Evolutionary conservation across 2,888 invertebrate species (phyloP), one percentile per base, ranked within the genome.

Genomic region (Drosophila nr. perissopoda): DNA sequence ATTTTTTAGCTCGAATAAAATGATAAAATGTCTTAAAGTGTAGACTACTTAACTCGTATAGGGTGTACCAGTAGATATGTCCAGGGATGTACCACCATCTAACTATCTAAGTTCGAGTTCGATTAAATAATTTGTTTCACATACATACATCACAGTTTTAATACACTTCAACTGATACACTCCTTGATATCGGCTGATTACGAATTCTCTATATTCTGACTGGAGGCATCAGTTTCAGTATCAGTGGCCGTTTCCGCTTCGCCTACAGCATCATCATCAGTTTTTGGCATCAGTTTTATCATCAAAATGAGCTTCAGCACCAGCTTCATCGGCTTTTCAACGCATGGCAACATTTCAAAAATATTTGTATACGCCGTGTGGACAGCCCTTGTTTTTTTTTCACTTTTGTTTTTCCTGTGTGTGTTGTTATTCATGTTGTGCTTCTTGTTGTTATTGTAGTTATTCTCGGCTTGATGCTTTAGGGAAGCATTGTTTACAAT

Each of bases 401-500:
- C 13, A 13, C 4, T 36, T 38, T 38, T 40, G 18, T 40, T 40
- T 40, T 40, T 10, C n/a, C 38, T 13, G 45, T 72, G 69, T 68
- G 57, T 64, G 45, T 72, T 78, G 76, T 78, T 76, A 58, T 76
- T 62, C 59, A 58, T 36, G 62, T 29, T 57, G 49, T 13, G 59
- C 34, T 8, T 68, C 59, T 40, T 67, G 58, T 34, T 63, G 31
- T 33, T 66, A 27, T 48, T 68, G 64, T 54, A 65, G 64, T 66
- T 73, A 59, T 56, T 67, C 64, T 52, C 54, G 70, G 72, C 64
- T 72, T 54, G 54, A 38, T 73, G 78, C 80, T 73, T 84, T 76
- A 16, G 76, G 72, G 75, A 61, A 68, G 81, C 80, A 73, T 85
- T 86, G 86, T 86, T 86, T 87, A 86, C 85, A 85, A 86, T 87